These are phyloP conservation scores for Drosophila paranaensis DNA, from an alignment of 2,888 invertebrate species.

Conservation along the genomic window DNA sequence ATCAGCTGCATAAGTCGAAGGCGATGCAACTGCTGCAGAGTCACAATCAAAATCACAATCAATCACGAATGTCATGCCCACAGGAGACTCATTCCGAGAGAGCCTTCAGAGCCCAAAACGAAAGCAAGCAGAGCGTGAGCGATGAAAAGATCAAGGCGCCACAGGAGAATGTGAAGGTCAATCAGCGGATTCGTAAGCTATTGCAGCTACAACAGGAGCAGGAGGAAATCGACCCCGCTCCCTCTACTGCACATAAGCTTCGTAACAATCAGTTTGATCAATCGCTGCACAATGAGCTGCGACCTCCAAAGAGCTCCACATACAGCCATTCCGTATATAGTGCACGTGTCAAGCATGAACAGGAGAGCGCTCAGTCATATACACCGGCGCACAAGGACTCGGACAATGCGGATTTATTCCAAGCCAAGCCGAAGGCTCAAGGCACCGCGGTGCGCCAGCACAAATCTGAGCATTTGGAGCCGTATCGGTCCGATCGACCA, in stretches of 20 bases:
- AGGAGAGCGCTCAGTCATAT: background rate
- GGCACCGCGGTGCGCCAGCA: background rate
- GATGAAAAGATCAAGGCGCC: background rate
- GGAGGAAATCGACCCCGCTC: background rate
- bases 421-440: background rate
- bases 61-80: too few species aligned
- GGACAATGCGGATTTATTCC: background rate
- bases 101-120: background rate
- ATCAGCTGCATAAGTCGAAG: background rate
- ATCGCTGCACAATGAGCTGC: background rate
- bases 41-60: background rate
- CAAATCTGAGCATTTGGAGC: background rate
- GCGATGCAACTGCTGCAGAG: background rate
- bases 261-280: background rate
- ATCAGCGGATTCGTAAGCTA: slow-evolving; percentile 7
- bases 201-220: slow-evolving; percentile 23
- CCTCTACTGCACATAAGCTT: background rate
- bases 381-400: background rate
- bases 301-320: background rate
- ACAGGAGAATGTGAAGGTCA: background rate
- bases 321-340: background rate
- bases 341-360: rapidly evolving
- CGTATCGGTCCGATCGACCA: rapidly evolving
- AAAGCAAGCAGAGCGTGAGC: background rate
- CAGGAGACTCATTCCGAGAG: background rate